Base-by-base conservation (phyloP, 2,888 invertebrate genomes). In the Anarsia innoxiella region DNA sequence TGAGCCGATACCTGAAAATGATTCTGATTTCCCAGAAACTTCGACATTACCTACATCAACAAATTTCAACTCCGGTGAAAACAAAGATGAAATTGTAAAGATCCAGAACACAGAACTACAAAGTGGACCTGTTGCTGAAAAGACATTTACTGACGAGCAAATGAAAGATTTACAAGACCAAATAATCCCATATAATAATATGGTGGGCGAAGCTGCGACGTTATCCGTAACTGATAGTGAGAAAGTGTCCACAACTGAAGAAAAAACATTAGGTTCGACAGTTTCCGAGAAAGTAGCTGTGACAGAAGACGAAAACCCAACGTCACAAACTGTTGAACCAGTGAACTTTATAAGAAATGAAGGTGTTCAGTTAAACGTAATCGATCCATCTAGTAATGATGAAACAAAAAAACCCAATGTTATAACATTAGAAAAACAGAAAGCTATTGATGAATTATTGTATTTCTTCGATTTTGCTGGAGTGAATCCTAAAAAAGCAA, bases 361-460 rank as follows among this genome's bases (percentile, higher is more conserved):
- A n/a, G n/a, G n/a, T n/a, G n/a, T n/a, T n/a, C n/a, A n/a, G n/a
- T n/a, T n/a, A n/a, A n/a, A n/a, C n/a, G n/a, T n/a, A n/a, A n/a
- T n/a, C n/a, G n/a, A n/a, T n/a, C n/a, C n/a, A n/a, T n/a, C n/a
- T n/a, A n/a, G n/a, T n/a, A n/a, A n/a, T n/a, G n/a, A n/a, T n/a
- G n/a, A n/a, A n/a, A n/a, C n/a, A n/a, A n/a, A n/a, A n/a, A n/a
- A n/a, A n/a, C n/a, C n/a, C 51, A 41, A 13, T 23, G 39, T 46
- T 31, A 48, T 82, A 39, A 63, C 60, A 34, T 56, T 63, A 12
- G 78, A 82, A 37, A 78, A 76, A 51, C 79, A 70, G 48, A 71
- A 76, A 57, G 68, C 75, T 1, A 69, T 86, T 8, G 84, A 86
- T 44, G 82, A 80, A 23, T 54, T 86, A 37, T 53, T 85, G 31